These are phyloP conservation scores for Ophion obscuratus DNA, from an alignment of 2,888 invertebrate species.

Conservation along the genomic window DNA sequence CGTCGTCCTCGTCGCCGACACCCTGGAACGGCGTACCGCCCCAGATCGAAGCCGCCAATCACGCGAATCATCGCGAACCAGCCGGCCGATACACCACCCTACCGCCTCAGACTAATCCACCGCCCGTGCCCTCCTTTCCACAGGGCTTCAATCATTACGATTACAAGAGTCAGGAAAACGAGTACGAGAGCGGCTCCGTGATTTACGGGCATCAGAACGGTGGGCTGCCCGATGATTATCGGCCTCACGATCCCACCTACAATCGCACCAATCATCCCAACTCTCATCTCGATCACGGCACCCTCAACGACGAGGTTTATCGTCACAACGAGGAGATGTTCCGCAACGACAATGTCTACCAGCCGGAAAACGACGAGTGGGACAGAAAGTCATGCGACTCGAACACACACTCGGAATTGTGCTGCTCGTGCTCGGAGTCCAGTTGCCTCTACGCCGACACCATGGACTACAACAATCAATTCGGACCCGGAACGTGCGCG, in stretches of 20 bases:
- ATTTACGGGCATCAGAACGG: constrained; percentile 82
- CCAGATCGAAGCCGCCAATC: constrained; percentile 68
- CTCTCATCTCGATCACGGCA: constrained; percentile 76
- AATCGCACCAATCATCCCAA: constrained; percentile 74
- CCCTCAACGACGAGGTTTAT: constrained; percentile 80
- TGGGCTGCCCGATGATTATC: constrained; percentile 74
- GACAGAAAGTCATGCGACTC: constrained; percentile 83
- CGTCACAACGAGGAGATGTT: constrained; percentile 80
- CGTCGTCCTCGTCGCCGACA: constrained; percentile 79
- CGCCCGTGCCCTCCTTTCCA: constrained; percentile 80
- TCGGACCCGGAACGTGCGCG: constrained; percentile 72
- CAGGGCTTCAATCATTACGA: constrained; percentile 81
- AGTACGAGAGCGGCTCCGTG: constrained; percentile 82
- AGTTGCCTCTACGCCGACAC: constrained; percentile 82
- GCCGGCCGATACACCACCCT: constrained; percentile 80
- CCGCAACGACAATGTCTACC: constrained; percentile 79
- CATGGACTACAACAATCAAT: constrained; percentile 81
- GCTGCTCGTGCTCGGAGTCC: constrained; percentile 83
- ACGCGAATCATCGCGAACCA: constrained; percentile 69
- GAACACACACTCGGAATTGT: constrained; percentile 82
- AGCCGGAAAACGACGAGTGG: constrained; percentile 82
- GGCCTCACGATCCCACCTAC: constrained; percentile 74
- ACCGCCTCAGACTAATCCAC: constrained; percentile 82
- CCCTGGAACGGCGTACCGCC: constrained; percentile 77
- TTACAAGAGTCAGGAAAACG: constrained; percentile 81